Base-by-base conservation (phyloP, 1,140 invertebrate genomes). In the Protaetia brevitarsis region DNA sequence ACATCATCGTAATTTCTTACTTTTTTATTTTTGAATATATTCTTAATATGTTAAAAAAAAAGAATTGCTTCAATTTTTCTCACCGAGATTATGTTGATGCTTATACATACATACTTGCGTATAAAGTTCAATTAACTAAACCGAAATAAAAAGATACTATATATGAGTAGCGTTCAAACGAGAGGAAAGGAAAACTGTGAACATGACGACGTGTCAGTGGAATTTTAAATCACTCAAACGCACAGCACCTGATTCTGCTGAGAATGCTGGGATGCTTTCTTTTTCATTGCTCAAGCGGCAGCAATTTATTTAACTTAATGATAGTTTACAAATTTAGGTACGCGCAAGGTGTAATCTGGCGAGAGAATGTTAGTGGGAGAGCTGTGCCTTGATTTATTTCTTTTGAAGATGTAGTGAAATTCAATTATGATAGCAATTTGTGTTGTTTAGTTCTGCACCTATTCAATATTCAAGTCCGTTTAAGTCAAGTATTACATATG, bases 281-380 rank as follows among this genome's bases (percentile, higher is more conserved):
- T 51, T 51, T 51, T 51, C 26, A 51, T 51, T 51, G 41, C 41
- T 23, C 41, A 51, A 51, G 41, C 21, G 41, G 26, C 41, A 51
- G 41, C 41, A 51, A 51, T 51, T 51, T 51, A 51, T 51, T 19
- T 51, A 19, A 16, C 13, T 51, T 51, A 51, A 51, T 51, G 41
- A 51, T 51, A 51, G 41, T 51, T 51, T 51, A 51, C 41, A 23
- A 51, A 51, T 51, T 51, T 51, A 51, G 41, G 19, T 51, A 51
- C 41, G 26, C 26, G 41, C 26, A 51, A 51, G 26, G 21, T 51
- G 41, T 51, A 5, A 8, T 51, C 41, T 7, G 8, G 2, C 41
- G 41, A 51, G 41, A 51, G 41, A 51, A 19, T 10, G 41, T 10
- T 11, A 34, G 41, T 23, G 16, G 6, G 41, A n/a, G n/a, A n/a